Percentiles rank a stretch among this genome's conserved stretches.
These are phyloP conservation scores for Rhinatrema bivittatum DNA, from an alignment of 2,797 vertebrate genomes.

Conservation along the genomic window DNA sequence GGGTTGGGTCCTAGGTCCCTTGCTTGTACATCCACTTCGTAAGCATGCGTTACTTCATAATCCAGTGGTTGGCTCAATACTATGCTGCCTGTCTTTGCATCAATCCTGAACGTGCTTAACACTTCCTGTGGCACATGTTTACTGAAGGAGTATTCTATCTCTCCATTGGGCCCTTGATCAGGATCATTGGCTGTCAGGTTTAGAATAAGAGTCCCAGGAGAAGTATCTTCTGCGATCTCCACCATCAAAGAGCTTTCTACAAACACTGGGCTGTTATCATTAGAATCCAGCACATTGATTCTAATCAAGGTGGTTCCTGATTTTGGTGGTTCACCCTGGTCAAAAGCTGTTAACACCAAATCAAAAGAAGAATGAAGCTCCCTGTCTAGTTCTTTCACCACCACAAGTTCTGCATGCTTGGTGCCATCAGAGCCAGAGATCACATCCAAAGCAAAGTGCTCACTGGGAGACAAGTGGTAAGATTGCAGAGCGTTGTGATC, in stretches of 20 bases:
- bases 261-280: conserved; percentile 84
- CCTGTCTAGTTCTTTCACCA: conserved; percentile 82
- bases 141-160: conserved; percentile 81
- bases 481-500: conserved; percentile 69
- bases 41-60: conserved; percentile 66
- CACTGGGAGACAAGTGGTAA: conserved; percentile 71
- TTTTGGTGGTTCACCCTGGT: conserved; percentile 75
- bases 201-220: conserved; percentile 68
- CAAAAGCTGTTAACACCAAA: conserved; percentile 70
- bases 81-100: conserved; percentile 65
- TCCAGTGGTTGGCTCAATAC: conserved; percentile 65
- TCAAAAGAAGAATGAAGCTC: conserved; percentile 72
- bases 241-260: conserved; percentile 64
- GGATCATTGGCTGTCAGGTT: conserved; percentile 77
- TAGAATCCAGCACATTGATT: conserved; percentile 80
- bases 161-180: conserved; percentile 82
- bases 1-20: conserved; percentile 77
- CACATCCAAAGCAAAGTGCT: conserved; percentile 79
- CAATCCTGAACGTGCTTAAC: conserved; percentile 65
- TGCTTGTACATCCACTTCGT: conserved; percentile 78
- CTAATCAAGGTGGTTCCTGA: conserved; percentile 76
- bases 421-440: conserved; percentile 59
- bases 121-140: conserved; percentile 66
- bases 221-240: conserved; percentile 72
- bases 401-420: conserved; percentile 72